These are phyloP conservation scores for Puntigrus tetrazona DNA, from an alignment of 2,113 vertebrate genomes.

Conservation along the genomic window DNA sequence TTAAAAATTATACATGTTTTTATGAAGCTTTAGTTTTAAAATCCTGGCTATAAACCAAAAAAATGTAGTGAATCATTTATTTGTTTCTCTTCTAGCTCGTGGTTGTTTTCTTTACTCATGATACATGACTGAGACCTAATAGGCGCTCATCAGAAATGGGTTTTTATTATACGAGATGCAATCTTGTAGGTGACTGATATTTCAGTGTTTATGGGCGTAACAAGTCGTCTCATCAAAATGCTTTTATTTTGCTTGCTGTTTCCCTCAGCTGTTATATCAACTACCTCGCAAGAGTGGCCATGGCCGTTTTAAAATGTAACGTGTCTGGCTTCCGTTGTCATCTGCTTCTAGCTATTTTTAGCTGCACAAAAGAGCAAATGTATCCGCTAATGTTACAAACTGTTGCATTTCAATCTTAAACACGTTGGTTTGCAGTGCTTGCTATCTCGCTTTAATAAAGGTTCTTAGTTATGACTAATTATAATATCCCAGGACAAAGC, in stretches of 20 bases:
- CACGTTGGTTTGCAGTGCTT: too few species aligned
- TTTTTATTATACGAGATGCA: conserved; percentile 27
- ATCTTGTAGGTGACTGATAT: conserved; percentile 3
- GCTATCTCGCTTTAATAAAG: too few species aligned
- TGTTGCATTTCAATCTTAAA: too few species aligned
- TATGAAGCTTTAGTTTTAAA: neutral
- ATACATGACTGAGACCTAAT: conserved; percentile 54
- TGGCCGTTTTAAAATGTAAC: too few species aligned
- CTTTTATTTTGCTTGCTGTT: neutral
- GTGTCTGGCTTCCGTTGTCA: too few species aligned
- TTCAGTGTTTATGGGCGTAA: neutral
- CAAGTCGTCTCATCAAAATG: conserved; percentile 29
- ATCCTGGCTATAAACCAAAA: neutral
- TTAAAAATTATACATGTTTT: neutral
- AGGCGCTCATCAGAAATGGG: conserved; percentile 37
- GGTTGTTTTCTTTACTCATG: conserved; percentile 48
- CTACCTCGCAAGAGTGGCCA: too few species aligned
- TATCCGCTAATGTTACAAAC: too few species aligned
- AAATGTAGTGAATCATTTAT: conserved; percentile 35
- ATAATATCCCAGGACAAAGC: too few species aligned
- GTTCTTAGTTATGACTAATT: too few species aligned
- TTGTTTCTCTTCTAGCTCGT: conserved; percentile 23
- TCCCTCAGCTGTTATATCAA: too few species aligned
- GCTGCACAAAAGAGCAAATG: too few species aligned
- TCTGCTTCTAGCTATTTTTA: too few species aligned